Evolutionary conservation across 2,113 vertebrate species (phyloP), one percentile per base, ranked within the genome.

Genomic region (Trichomycterus rosablanca): DNA sequence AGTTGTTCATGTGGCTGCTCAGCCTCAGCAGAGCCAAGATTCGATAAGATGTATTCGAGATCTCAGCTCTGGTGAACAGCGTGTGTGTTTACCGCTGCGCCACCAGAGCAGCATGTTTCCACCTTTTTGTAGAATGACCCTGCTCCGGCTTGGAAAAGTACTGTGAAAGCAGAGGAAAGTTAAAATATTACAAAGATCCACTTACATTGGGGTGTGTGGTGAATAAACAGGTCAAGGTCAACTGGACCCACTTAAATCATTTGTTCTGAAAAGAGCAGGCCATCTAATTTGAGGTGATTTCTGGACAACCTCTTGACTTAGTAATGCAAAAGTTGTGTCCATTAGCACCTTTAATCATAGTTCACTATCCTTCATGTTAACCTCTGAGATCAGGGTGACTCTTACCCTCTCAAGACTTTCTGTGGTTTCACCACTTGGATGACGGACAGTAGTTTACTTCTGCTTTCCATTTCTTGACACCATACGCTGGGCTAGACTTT

Each of bases 251-350:
- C 37, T 18, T 52, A 70, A 53, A 60, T 63, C 60, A 45, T 32
- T 7, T 9, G 23, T 40, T 51, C 39, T 15, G 26, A 70, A 70
- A 42, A 70, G 67, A 64, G 54, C 60, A n/a, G 53, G 67, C 67
- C 67, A 63, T 23, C 59, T 69, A 2, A 71, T 51, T 34, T 50
- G 6, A 23, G 66, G 66, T 15, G 34, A 28, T 10, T 71, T 57
- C 7, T 23, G 37, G 16, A 71, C 11, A 16, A 67, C 44, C 5
- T 71, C 52, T 5, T 67, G 23, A 45, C 63, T 67, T 57, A 57
- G 57, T 2, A 34, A 11, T 3, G 58, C 43, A 71, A 71, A 71
- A 11, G 63, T 71, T 51, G 42, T 56, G 49, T 67, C 58, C 69
- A 71, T 71, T 51, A 61, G 12, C 12, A 19, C 22, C 30, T 7